These are phyloP conservation scores for Anoplolepis gracilipes DNA, from an alignment of 1,140 invertebrate genomes.

Conservation along the genomic window DNA sequence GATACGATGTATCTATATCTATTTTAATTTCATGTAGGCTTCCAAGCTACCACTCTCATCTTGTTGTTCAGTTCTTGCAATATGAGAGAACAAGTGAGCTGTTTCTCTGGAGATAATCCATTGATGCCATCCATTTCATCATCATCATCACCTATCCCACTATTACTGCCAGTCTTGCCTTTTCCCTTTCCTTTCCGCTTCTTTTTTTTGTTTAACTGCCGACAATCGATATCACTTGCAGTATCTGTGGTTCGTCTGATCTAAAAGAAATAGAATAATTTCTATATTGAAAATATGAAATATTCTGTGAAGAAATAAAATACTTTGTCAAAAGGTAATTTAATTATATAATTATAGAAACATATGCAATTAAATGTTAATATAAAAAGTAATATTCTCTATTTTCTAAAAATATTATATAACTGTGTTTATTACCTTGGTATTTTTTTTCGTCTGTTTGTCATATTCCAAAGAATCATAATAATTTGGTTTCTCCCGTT, in stretches of 20 bases:
- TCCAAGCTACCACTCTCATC: conserved; percentile 90
- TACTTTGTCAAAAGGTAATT: not conserved
- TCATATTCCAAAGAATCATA: conserved; percentile 93
- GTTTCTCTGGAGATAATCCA: conserved; percentile 86
- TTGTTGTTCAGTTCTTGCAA: conserved; percentile 91
- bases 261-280: conserved; percentile 74
- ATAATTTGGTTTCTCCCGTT: conserved; percentile 93
- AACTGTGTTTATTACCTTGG: conserved; percentile 75
- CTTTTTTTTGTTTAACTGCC: conserved; percentile 84
- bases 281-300: not conserved
- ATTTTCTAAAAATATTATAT: conserved; percentile 2
- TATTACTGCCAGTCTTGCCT: conserved; percentile 81
- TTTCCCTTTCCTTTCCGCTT: conserved; percentile 86
- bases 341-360: not conserved
- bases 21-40: conserved; percentile 83
- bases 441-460: conserved; percentile 88
- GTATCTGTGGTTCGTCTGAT: conserved; percentile 85
- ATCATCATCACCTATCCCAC: conserved; percentile 85
- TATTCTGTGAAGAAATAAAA: not conserved
- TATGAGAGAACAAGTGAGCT: conserved; percentile 88
- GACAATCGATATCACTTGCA: conserved; percentile 84
- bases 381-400: conserved; percentile 28
- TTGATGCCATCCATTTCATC: conserved; percentile 87
- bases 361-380: not conserved
- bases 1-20: conserved; percentile 12